Evolutionary conservation across 2,797 vertebrate species (phyloP).

Genomic region (Phoeniculus purpureus): DNA sequence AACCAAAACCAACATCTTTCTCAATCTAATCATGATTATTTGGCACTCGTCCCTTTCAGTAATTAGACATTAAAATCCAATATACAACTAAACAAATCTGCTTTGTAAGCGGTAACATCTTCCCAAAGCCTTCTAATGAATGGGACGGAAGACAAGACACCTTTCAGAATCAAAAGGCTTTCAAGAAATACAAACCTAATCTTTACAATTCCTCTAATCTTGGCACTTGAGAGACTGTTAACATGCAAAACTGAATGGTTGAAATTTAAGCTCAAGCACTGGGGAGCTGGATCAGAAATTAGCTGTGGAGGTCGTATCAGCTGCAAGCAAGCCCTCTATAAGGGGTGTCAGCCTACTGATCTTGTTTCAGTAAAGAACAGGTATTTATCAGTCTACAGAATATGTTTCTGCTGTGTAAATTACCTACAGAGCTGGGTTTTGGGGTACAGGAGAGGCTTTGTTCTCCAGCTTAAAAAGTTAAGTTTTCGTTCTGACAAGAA

Average conservation of each 20-base stretch:
- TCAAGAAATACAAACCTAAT: not conserved
- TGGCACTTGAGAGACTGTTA: not conserved
- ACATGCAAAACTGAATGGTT: not conserved
- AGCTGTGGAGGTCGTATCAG: not conserved
- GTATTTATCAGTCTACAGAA: not conserved
- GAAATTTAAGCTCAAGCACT: not conserved
- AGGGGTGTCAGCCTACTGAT: not conserved
- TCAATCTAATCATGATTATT: not conserved
- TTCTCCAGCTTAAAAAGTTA: not conserved
- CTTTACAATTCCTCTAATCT: not conserved
- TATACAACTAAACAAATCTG: not conserved
- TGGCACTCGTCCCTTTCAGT: not conserved
- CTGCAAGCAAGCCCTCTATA: not conserved
- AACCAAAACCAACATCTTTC: not conserved
- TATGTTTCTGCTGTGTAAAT: not conserved
- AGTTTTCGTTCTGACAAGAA: not conserved
- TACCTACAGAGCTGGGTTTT: not conserved
- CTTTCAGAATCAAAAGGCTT: not conserved
- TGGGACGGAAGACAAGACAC: not conserved
- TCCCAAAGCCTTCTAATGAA: not conserved
- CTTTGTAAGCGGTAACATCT: not conserved
- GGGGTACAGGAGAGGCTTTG: not conserved
- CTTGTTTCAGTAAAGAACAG: not conserved
- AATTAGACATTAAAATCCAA: not conserved
- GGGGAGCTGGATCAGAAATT: slow-evolving; percentile 15